phyloP scores from a whole-genome alignment of 2,797 vertebrate genomes.

The Gymnopithys bicolor region DNA sequence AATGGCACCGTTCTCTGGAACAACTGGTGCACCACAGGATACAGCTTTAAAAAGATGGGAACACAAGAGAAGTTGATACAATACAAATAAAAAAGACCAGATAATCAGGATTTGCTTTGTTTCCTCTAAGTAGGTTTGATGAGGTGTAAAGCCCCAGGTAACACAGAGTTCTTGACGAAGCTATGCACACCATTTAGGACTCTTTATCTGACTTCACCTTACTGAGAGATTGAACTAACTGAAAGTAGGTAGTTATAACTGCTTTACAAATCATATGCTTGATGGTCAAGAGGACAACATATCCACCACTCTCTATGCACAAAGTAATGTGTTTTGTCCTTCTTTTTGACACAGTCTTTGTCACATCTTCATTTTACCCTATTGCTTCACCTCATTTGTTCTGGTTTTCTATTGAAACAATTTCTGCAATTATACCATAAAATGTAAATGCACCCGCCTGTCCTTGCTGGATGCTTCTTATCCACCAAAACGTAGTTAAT shows the following conservation, averaged over 20 bases:
- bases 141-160: neutral
- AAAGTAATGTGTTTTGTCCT: neutral
- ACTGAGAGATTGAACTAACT: neutral
- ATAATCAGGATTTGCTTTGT: neutral
- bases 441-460: neutral
- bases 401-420: neutral
- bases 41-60: slow-evolving; percentile 80
- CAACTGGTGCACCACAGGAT: slow-evolving; percentile 84
- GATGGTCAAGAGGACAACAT: neutral
- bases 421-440: neutral
- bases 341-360: neutral
- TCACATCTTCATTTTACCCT: neutral
- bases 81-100: neutral
- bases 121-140: neutral
- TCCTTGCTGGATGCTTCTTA: neutral
- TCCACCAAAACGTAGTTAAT: neutral
- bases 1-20: slow-evolving; percentile 86
- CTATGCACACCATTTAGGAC: neutral
- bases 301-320: neutral
- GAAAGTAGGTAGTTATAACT: neutral
- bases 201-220: neutral
- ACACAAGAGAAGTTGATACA: slow-evolving; percentile 25
- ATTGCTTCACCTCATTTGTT: neutral
- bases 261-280: neutral
- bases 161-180: neutral